Evolutionary conservation across 2,113 vertebrate species (phyloP), one percentile per base, ranked within the genome.

Genomic region (Orycteropus afer): DNA sequence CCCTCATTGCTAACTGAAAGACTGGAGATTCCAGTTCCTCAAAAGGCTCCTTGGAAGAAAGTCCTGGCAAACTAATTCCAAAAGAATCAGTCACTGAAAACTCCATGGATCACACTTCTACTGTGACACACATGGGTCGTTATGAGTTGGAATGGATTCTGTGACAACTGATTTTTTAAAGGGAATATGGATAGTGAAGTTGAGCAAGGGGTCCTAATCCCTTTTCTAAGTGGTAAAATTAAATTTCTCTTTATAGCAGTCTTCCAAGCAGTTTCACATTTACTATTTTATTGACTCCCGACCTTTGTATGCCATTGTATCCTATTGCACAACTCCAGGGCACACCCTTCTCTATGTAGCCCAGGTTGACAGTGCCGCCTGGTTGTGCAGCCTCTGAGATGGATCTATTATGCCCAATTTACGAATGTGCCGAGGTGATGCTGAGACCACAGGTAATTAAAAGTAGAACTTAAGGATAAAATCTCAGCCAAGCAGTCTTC

Each of bases 281-380:
- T 47, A 49, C 42, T 23, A 29, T 47, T 42, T 45, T 15, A 22
- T 37, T 0, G 11, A 14, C 3, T 45, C 10, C 61, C 78, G 61
- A 9, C 2, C 18, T 42, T n/a, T 2, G 1, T 1, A 4, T 53
- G 74, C 42, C 34, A 4, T 13, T 59, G 25, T 0, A 1, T 18
- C 71, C 34, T 6, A 8, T 34, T 23, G 57, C 13, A 18, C 42
- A 11, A 20, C 34, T n/a, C 23, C 51, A 32, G 25, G 40, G 14
- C 25, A 18, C 11, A 1, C 0, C 1, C 3, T 25, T 12, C 29
- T 17, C 18, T 1, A 0, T 0, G 5, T 3, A 49, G 1, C 77
- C 49, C 14, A 40, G 18, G 69, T 34, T 2, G 0, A 3, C 0
- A 0, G 47, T 1, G 5, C 37, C 18, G 7, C 17, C 25, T 10